Base-by-base conservation (phyloP, 2,113 vertebrate species). In the Poeciliopsis retropinna region DNA sequence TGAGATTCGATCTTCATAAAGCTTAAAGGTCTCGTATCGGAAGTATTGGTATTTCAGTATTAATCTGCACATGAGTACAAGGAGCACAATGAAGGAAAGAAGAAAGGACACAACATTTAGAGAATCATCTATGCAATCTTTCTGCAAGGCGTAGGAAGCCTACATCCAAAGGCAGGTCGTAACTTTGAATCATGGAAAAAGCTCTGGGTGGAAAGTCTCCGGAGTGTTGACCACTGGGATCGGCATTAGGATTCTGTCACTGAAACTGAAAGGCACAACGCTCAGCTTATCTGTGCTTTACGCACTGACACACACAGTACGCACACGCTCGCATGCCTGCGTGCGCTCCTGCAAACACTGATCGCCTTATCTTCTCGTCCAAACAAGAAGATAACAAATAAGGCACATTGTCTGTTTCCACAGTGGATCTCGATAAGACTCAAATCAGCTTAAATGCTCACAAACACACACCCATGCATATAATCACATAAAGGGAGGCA, bases 371-470 rank as follows among this genome's bases (percentile, higher is more conserved):
- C 89, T 90, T 65, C 5, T 44, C 41, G 74, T 87, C 76, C 81
- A 89, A 91, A 91, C 87, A 89, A 87, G 85, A 85, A 81, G 88
- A 93, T 89, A 88, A 86, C 78, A 87, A 88, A 90, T 82, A 89
- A 88, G 86, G 65, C 87, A 69, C 79, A 82, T 81, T 87, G 88
- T 92, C 88, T 90, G 88, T 91, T 91, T 91, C 82, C 81, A 89
- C 87, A 72, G 80, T 76, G 83, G 81, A 79, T 90, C 79, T 79
- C 25, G 90, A 91, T 92, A 90, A 88, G 81, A 81, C 81, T 70
- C 75, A 89, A 91, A 89, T 91, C 85, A 88, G 90, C 89, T 89
- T 90, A 87, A 37, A 54, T 67, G 74, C 82, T 75, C 67, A 44
- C 32, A n/a, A 28, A 0, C 9, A 27, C 72, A 67, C 28, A 67